These are phyloP conservation scores for Chloromyia formosa DNA, from an alignment of 2,888 invertebrate species.

Conservation along the genomic window DNA sequence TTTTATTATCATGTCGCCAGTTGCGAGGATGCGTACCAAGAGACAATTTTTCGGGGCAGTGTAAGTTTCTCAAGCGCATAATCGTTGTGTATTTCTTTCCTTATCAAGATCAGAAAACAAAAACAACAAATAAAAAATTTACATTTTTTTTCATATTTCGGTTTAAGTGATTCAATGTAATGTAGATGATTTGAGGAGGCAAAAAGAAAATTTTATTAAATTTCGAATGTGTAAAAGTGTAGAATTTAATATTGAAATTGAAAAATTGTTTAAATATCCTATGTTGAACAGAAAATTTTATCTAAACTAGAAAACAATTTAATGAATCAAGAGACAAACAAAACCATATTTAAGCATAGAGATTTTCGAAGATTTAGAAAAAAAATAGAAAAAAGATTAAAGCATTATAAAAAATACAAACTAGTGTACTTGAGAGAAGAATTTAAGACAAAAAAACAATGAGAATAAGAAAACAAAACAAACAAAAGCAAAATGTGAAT, in stretches of 20 bases:
- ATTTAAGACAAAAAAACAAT: conserved; percentile 47
- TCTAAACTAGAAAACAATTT: background rate
- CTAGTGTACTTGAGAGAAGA: conserved; percentile 47
- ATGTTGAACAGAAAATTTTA: conserved; percentile 14
- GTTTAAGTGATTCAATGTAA: conserved; percentile 1
- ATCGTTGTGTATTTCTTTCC: background rate
- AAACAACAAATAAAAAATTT: background rate
- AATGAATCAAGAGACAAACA: background rate
- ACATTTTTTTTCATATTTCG: conserved; percentile 4
- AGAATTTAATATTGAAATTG: background rate
- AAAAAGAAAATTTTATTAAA: too few species aligned
- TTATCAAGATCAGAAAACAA: background rate
- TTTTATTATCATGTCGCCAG: too few species aligned
- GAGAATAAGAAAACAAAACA: conserved; percentile 42
- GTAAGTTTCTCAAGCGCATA: background rate
- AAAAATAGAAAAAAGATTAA: conserved; percentile 12
- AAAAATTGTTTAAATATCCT: background rate
- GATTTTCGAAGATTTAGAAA: conserved; percentile 11
- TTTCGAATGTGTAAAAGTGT: background rate
- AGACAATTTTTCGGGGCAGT: conserved; percentile 2
- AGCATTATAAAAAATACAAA: conserved; percentile 37
- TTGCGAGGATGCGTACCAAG: too few species aligned
- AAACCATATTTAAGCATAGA: conserved; percentile 28
- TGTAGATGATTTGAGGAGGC: too few species aligned
- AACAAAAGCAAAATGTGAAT: conserved; percentile 45